Evolutionary conservation across 1,140 invertebrate species (phyloP), one percentile per base, ranked within the genome.

Genomic region (Oncopodura yosiiana): DNA sequence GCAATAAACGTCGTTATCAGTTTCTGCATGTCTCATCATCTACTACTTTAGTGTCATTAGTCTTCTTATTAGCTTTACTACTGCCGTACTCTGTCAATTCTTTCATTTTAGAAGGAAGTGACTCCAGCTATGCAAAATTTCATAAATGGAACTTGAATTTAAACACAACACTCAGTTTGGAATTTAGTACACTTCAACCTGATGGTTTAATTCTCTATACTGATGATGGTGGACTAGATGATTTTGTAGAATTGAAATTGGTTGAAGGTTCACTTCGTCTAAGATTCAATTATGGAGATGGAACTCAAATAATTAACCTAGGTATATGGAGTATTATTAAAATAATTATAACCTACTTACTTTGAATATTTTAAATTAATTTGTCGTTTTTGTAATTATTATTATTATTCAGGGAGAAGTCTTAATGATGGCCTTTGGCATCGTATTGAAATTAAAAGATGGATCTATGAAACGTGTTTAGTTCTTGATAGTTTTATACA

Each of bases 231-330:
- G 88, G 88, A 11, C 87, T 84, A 16, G 87, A 89, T 65, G 90
- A 95, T 69, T 97, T 95, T 73, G 91, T 96, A 70, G 90, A 94
- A 72, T 71, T 96, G 44, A 95, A 94, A 68, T 74, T 98, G 14
- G 86, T 95, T 4, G 88, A 92, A 67, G 88, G 91, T 19, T 81
- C 82, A 1, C 72, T 95, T n/a, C 74, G 90, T 43, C 70, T 94
- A 58, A 75, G 90, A 57, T 90, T 89, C 70, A 90, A 93, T 70
- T 74, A 91, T 46, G 86, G 86, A 8, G 82, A 86, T 26, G 85
- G 87, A 1, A 85, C 87, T 21, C 84, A 90, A 69, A 86, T 92
- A 50, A 78, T 92, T 46, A 88, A 84, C 19, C 85, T 89, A 14
- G 87, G 87, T 8, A 34, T 8, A n/a, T 34, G 8, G 8, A 9